Evolutionary conservation across 1,140 invertebrate species (phyloP), one percentile per base, ranked within the genome.

Genomic region (Caenorhabditis inopinata): DNA sequence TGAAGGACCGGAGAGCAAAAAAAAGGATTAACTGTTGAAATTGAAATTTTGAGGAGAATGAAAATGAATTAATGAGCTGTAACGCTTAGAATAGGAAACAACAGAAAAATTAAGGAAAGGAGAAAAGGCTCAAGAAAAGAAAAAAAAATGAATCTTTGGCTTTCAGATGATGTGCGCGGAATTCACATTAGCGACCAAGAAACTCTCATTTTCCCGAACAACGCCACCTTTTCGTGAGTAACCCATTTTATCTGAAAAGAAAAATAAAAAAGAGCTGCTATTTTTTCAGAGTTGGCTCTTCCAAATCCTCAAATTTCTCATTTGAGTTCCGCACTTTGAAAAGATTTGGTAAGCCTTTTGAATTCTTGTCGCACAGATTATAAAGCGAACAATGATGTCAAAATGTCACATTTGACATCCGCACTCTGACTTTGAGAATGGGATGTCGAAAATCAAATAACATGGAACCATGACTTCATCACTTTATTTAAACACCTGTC

Each of bases 271-370:
- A 46, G 18, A 27, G 27, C 38, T 42, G 6, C 5, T 42, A 42
- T 49, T 79, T 38, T 79, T 79, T 45, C 68, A 79, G 78, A 23
- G 42, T 21, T 49, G 18, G 27, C 23, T 46, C 78, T 9, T 68
- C 78, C 2, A 74, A 74, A 14, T 16, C 32, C n/a, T 68, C 68
- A 1, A 75, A 35, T 45, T 46, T 79, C 21, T 35, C 38, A 21
- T 74, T 79, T n/a, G 78, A 79, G 49, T 79, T 79, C 68, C 58
- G 68, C 2, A 74, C 78, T 23, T 46, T 68, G 21, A 74, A 47
- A 38, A 38, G 23, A 38, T 47, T 42, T 68, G 58, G 58, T 68
- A 68, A 38, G 58, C 38, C n/a, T 38, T 51, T n/a, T n/a, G n/a
- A n/a, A n/a, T n/a, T n/a, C n/a, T n/a, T n/a, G n/a, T n/a, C n/a